These are phyloP conservation scores for Mesorhabditis belari DNA, from an alignment of 2,888 invertebrate species.

Conservation along the genomic window DNA sequence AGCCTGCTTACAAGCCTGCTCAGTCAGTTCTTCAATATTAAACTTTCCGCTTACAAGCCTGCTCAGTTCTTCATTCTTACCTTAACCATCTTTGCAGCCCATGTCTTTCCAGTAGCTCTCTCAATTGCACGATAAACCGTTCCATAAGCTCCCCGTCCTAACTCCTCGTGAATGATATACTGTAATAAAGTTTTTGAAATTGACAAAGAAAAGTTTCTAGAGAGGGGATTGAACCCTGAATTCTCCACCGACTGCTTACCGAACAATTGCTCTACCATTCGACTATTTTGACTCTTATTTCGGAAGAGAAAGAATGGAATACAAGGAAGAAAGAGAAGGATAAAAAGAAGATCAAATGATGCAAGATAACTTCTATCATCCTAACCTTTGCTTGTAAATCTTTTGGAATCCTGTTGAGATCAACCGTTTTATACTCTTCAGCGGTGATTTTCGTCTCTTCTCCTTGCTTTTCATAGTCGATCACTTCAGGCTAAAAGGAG, in stretches of 20 bases:
- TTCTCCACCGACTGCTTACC: neutral
- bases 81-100: conserved; percentile 57
- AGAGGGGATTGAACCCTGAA: too few species aligned
- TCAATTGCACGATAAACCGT: conserved; percentile 57
- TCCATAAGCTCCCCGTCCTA: conserved; percentile 55
- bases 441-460: too few species aligned
- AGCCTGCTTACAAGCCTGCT: too few species aligned
- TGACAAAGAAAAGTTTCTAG: too few species aligned
- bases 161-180: conserved; percentile 43
- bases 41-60: neutral
- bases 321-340: too few species aligned
- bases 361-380: too few species aligned
- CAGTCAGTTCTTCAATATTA: too few species aligned
- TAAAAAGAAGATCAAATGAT: too few species aligned
- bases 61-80: conserved; percentile 1
- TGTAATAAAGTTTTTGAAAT: conserved; percentile 4
- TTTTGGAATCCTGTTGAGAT: conserved; percentile 34
- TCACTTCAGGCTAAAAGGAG: conserved; percentile 4
- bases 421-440: conserved; percentile 32
- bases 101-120: conserved; percentile 55
- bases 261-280: neutral
- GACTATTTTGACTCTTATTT: too few species aligned
- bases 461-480: conserved; percentile 32
- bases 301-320: too few species aligned
- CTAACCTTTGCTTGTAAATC: conserved; percentile 40